A percentile compares a stretch with the other conserved stretches of the same genome.
Conservation (phyloP, 2,888 invertebrate genomes). For the Euphydryas editha region DNA sequence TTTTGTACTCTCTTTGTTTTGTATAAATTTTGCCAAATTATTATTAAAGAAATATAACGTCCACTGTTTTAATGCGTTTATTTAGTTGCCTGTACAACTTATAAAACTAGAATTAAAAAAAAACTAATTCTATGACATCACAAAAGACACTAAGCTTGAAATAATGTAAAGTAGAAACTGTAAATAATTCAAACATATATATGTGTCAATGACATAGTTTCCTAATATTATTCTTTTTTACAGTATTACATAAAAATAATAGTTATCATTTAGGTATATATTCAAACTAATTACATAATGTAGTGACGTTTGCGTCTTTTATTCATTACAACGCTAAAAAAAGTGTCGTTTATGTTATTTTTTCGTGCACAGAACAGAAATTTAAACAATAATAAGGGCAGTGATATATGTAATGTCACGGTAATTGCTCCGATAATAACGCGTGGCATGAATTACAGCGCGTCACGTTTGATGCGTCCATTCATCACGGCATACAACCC, state of each 20-base stretch:
- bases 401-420: slow-evolving; percentile 3
- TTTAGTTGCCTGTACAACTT: background rate
- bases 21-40: background rate
- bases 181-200: too few species aligned
- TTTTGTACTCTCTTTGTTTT: slow-evolving; percentile 26
- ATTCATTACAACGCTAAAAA: too few species aligned
- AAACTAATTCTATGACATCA: background rate
- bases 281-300: too few species aligned
- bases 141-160: too few species aligned
- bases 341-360: too few species aligned
- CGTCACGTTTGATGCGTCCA: slow-evolving; percentile 14
- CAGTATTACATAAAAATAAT: too few species aligned
- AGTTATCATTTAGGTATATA: too few species aligned
- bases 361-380: too few species aligned
- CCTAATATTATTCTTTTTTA: too few species aligned
- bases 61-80: background rate
- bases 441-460: background rate
- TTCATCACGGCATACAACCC: slow-evolving; percentile 7
- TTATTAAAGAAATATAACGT: background rate
- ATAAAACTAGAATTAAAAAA: background rate
- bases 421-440: slow-evolving; percentile 7
- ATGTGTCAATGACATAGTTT: too few species aligned
- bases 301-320: too few species aligned
- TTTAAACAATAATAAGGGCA: background rate
- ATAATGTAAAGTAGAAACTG: too few species aligned